phyloP scores from a whole-genome alignment of 2,888 invertebrate genomes.

The Caenorhabditis afra region DNA sequence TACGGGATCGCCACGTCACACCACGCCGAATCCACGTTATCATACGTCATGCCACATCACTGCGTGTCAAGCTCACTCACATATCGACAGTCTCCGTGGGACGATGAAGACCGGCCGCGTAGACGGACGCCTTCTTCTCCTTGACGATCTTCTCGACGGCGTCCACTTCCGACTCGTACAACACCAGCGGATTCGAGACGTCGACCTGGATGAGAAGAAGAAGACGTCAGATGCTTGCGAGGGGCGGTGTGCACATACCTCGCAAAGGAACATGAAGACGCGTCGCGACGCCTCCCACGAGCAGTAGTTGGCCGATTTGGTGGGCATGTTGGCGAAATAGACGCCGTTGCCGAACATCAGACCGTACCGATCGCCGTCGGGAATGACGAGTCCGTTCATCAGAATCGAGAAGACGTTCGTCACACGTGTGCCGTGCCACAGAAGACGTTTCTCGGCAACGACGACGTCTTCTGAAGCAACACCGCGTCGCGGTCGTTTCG shows the following conservation, averaged over 20 bases:
- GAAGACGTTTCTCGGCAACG: slow-evolving; percentile 26
- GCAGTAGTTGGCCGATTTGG: slow-evolving; percentile 60
- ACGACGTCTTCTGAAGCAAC: background rate
- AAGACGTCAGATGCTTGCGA: too few relatives aligned
- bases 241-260: too few relatives aligned
- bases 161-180: slow-evolving; percentile 39
- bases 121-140: slow-evolving; percentile 41
- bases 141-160: slow-evolving; percentile 29
- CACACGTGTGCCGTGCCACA: slow-evolving; percentile 59
- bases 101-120: slow-evolving; percentile 41
- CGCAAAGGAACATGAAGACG: slow-evolving; percentile 54
- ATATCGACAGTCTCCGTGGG: slow-evolving; percentile 47
- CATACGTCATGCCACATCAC: too few relatives aligned
- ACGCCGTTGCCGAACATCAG: slow-evolving; percentile 62
- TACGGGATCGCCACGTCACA: too few relatives aligned
- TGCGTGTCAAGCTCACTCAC: slow-evolving; percentile 34
- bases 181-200: slow-evolving; percentile 30
- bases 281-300: slow-evolving; percentile 29
- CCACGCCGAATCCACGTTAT: too few relatives aligned
- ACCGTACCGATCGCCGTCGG: slow-evolving; percentile 44
- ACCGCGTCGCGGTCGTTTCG: slow-evolving; percentile 6
- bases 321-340: slow-evolving; percentile 59
- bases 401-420: slow-evolving; percentile 62
- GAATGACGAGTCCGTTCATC: slow-evolving; percentile 53
- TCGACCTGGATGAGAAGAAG: too few relatives aligned